A percentile compares a stretch with the other conserved stretches of the same genome.
Evolutionary conservation across 92 coral and sea anemone genomes (phyloP).

Genomic region (Siderastrea radians): DNA sequence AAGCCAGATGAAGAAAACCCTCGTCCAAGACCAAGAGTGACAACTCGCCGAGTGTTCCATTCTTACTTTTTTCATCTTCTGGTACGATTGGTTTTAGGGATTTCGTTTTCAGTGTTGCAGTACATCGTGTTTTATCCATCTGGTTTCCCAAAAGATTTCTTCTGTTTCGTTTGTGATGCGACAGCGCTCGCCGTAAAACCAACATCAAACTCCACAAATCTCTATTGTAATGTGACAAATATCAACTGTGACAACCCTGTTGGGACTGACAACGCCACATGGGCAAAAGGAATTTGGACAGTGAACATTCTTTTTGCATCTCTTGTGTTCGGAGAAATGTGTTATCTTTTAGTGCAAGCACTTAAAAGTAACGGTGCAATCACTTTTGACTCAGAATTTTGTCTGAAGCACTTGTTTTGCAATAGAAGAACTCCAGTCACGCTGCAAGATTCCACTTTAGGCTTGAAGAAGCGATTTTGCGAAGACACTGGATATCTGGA

Average conservation of each 20-base stretch:
- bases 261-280: slow-evolving; percentile 28
- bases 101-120: slow-evolving; percentile 38
- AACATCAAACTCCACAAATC: neutral
- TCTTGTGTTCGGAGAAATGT: slow-evolving; percentile 28
- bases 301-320: slow-evolving; percentile 21
- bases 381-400: slow-evolving; percentile 49
- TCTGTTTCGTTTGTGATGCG: slow-evolving; percentile 6
- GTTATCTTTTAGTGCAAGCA: slow-evolving; percentile 11
- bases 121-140: slow-evolving; percentile 35
- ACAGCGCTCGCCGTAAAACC: neutral
- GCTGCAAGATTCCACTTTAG: neutral
- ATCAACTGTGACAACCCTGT: slow-evolving; percentile 53
- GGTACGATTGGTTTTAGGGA: slow-evolving; percentile 31
- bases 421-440: slow-evolving; percentile 8
- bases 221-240: neutral
- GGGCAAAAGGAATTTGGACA: slow-evolving; percentile 14
- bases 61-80: slow-evolving; percentile 49
- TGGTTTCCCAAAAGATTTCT: slow-evolving; percentile 39
- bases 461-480: neutral
- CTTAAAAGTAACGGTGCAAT: neutral
- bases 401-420: slow-evolving; percentile 35
- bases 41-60: slow-evolving; percentile 40
- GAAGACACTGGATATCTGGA: slow-evolving; percentile 20
- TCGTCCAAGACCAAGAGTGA: slow-evolving; percentile 28
- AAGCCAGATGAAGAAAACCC: slow-evolving; percentile 48